Percentiles rank a stretch among this genome's conserved stretches.
Conservation (phyloP, 2,113 vertebrate species). For the Ahaetulla prasina region DNA sequence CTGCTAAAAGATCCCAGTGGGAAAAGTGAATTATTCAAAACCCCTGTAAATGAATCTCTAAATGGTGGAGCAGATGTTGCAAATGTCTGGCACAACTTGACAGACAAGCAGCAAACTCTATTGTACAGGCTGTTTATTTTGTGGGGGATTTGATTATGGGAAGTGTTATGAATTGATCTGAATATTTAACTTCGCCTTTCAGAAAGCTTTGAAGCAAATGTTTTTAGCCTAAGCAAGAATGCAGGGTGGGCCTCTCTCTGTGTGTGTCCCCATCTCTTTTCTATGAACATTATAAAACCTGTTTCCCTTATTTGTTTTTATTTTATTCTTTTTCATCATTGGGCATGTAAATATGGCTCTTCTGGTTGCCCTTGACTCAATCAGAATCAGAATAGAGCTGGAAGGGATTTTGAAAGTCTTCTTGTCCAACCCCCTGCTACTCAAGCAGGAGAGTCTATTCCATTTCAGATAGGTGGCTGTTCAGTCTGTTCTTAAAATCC, state of each 20-base stretch:
- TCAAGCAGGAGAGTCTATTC: too few relatives aligned
- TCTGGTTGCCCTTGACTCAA: background rate
- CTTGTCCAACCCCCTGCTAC: background rate
- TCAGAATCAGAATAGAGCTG: background rate
- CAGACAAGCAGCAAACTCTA: background rate
- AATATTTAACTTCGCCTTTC: constrained; percentile 42
- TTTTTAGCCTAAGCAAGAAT: background rate
- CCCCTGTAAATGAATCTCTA: constrained; percentile 26
- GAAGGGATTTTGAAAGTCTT: background rate
- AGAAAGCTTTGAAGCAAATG: constrained; percentile 19
- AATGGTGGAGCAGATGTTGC: constrained; percentile 11
- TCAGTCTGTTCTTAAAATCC: background rate
- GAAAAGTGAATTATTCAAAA: background rate
- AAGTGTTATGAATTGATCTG: constrained; percentile 41
- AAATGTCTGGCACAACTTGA: constrained; percentile 23
- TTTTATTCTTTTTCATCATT: background rate
- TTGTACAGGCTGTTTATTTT: constrained; percentile 1
- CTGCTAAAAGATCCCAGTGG: constrained; percentile 1
- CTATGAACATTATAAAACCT: constrained; percentile 4
- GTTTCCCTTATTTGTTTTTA: background rate
- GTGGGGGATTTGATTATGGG: constrained; percentile 27
- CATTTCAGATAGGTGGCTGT: background rate
- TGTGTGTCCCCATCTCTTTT: background rate
- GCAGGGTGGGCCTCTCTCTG: background rate
- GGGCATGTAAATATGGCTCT: background rate